Base-by-base conservation (phyloP, 1,140 invertebrate genomes). In the Hermetia illucens region DNA sequence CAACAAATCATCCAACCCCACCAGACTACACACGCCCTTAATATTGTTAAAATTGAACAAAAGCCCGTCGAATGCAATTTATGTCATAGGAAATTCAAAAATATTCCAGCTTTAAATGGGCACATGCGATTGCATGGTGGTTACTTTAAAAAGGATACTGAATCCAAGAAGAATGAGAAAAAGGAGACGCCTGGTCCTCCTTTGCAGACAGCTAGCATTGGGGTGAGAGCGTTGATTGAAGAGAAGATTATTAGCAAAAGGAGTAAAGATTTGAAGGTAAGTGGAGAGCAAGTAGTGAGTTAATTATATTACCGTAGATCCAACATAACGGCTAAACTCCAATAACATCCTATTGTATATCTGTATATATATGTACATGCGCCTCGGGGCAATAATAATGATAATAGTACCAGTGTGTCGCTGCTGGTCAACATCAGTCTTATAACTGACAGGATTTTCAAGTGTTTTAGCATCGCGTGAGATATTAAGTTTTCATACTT, bases 61-160 rank as follows among this genome's bases (percentile, higher is more conserved):
- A 87, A 87, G 55, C 87, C 85, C 18, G 89, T 93, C 17, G 85
- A 91, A 60, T 96, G 92, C 62, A 89, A 87, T 63, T 71, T 95
- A 25, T 96, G 92, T 59, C 82, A 91, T 61, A 72, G 88, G 34
- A 82, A 88, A 61, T 95, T 96, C 64, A 95, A 95, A 68, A 97
- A 95, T 62, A 83, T 94, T 59, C 88, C 91, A 5, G 92, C 91
- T 13, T 72, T 96, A 21, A 97, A 96, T 66, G 91, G 92, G 12
- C 91, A 97, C 56, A 96, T 95, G 91, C 70, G 92, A 48, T 68
- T 95, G 17, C 91, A 96, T 64, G 92, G 92, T 12, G 91, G 91
- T 37, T 95, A 94, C 62, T 88, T 92, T 55, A 94, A 94, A 63
- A 94, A 93, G 82, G 84, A 89, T 55, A 74, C 82, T 4, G 86